Percentiles rank a stretch among this genome's conserved stretches.
These are phyloP conservation scores for Heliconius congener DNA, from an alignment of 1,140 invertebrate species.

Conservation along the genomic window DNA sequence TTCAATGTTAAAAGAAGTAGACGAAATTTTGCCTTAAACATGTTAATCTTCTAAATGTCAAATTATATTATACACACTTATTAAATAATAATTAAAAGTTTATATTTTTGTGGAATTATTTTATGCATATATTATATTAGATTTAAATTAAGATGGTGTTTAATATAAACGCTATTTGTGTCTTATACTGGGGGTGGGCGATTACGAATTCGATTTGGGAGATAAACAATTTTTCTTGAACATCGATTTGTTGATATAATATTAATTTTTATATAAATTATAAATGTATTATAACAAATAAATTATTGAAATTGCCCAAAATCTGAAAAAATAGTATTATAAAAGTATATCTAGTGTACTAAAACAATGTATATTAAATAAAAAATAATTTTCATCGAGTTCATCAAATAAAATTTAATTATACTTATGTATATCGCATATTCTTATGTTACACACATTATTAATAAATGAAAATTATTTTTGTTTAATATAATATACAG, in stretches of 20 bases:
- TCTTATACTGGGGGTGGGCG: neutral
- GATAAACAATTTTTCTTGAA: neutral
- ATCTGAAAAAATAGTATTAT: neutral
- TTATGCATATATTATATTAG: neutral
- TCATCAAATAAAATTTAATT: too few species aligned
- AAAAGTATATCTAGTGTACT: neutral
- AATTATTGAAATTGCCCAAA: neutral
- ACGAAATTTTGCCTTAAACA: conserved; percentile 2
- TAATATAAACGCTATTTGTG: neutral
- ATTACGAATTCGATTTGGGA: neutral
- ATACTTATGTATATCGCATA: too few species aligned
- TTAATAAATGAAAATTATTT: too few species aligned
- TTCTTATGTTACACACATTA: too few species aligned
- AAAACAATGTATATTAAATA: neutral
- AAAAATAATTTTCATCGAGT: too few species aligned
- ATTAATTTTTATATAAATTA: neutral
- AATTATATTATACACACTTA: conserved; percentile 12
- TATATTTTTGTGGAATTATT: conserved; percentile 5
- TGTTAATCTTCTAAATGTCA: conserved; percentile 10
- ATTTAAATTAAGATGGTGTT: neutral
- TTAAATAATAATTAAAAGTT: neutral
- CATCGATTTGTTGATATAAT: neutral
- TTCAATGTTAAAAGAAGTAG: neutral
- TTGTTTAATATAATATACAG: too few species aligned
- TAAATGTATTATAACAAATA: neutral